Evolutionary conservation across 1,140 invertebrate species (phyloP), one percentile per base, ranked within the genome.

Genomic region (Battus philenor): DNA sequence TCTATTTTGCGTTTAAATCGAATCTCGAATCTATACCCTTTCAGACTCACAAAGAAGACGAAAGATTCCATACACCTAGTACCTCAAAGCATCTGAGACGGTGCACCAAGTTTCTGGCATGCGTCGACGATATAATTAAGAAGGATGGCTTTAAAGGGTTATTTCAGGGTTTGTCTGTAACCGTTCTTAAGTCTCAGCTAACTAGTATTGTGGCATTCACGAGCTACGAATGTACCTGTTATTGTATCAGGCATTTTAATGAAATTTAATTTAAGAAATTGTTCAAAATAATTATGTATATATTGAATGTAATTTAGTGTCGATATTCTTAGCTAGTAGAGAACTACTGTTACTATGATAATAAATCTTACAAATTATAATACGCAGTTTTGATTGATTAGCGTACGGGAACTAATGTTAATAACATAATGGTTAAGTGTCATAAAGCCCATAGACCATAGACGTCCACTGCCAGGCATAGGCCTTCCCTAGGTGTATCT

Each of bases 171-270:
- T 68, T 68, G 52, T 36, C 47, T 4, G 57, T 84, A 4, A 78
- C 77, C 0, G 50, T 80, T 4, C 60, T 54, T 24, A 84, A 78
- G 31, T 68, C 80, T 0, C 72, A 78, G 18, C 8, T 74, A 2
- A 66, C 66, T 2, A 77, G 67, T 38, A 44, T 81, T 0, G 41
- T 76, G 1, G 68, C 72, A 0, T 84, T 81, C 44, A 78, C 75
- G 0, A 66, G 75, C 1, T 84, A 84, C 27, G 80, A 84, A 51
- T 49, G 78, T 4, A 29, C 66, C 1, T 81, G 79, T 43, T 72
- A 58, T 41, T 34, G 55, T 0, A 49, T 79, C 16, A 67, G 68
- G 27, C 63, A 79, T 29, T 10, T 57, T 34, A 33, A 44, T 26
- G 8, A n/a, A 20, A 5, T 16, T 24, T 10, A 7, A 44, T 16